phyloP scores from a whole-genome alignment of 1,140 invertebrate genomes.

The Ladona fulva region DNA sequence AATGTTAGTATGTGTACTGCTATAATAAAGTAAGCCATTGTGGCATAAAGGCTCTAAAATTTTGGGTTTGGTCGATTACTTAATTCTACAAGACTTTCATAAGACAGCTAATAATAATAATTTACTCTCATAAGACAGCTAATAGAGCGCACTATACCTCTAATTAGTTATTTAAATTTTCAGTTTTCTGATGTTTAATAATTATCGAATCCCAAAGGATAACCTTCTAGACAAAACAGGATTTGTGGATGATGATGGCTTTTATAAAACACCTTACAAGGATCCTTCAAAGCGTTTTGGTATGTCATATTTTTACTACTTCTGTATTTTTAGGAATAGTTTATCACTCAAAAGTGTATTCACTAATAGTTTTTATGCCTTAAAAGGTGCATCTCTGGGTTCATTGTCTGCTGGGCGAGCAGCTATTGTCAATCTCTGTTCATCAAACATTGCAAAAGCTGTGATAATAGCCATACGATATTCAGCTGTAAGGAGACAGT shows the following conservation, averaged over 20 bases:
- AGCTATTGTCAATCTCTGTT: slow-evolving; percentile 60
- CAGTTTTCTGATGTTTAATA: slow-evolving; percentile 51
- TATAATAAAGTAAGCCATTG: background rate
- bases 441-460: slow-evolving; percentile 53
- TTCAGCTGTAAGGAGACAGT: slow-evolving; percentile 69
- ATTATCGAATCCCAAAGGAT: slow-evolving; percentile 49
- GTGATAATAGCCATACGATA: slow-evolving; percentile 73
- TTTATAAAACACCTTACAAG: slow-evolving; percentile 60
- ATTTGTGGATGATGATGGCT: slow-evolving; percentile 50
- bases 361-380: slow-evolving; percentile 19
- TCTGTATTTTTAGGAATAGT: background rate
- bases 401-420: slow-evolving; percentile 64
- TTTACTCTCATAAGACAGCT: too few relatives aligned
- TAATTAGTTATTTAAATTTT: slow-evolving; percentile 25
- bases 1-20: background rate
- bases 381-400: slow-evolving; percentile 44
- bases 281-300: slow-evolving; percentile 67
- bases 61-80: too few relatives aligned
- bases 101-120: too few relatives aligned
- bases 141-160: background rate
- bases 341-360: background rate
- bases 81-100: too few relatives aligned
- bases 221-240: slow-evolving; percentile 53
- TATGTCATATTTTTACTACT: slow-evolving; percentile 21
- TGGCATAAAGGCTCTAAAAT: background rate